These are phyloP conservation scores for Mesochorus sp. DNA, from an alignment of 2,888 invertebrate species.

Conservation along the genomic window DNA sequence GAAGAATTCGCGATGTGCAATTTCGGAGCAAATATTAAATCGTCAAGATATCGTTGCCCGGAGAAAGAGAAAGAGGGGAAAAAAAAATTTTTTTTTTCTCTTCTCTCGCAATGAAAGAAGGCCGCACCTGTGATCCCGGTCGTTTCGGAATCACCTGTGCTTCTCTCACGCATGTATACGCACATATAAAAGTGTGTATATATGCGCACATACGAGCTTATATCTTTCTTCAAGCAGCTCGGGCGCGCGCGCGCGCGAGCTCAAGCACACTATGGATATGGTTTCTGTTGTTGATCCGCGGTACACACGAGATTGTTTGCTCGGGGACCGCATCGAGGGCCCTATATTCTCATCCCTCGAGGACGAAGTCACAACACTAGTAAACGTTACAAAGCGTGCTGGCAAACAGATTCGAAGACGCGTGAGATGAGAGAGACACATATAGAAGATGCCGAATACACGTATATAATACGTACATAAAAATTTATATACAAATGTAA, in stretches of 20 bases:
- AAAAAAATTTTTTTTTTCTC: constrained; percentile 33
- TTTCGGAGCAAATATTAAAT: too few relatives aligned
- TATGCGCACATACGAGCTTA: constrained; percentile 13
- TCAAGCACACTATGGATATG: constrained; percentile 53
- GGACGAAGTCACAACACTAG: constrained; percentile 77
- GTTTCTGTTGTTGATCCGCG: constrained; percentile 70
- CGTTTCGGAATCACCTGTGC: constrained; percentile 60
- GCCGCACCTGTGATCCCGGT: constrained; percentile 63
- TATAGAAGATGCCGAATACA: constrained; percentile 56
- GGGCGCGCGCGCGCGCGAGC: constrained; percentile 33
- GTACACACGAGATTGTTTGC: constrained; percentile 76
- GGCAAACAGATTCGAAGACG: constrained; percentile 77
- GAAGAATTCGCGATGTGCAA: too few relatives aligned
- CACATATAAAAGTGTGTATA: constrained; percentile 13
- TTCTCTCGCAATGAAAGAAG: constrained; percentile 48
- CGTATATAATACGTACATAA: constrained; percentile 12
- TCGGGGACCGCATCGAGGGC: constrained; percentile 71
- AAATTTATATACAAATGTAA: not conserved
- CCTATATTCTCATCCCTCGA: constrained; percentile 66
- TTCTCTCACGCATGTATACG: constrained; percentile 27
- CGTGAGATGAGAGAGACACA: constrained; percentile 46
- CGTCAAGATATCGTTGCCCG: not conserved
- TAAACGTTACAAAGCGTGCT: constrained; percentile 78
- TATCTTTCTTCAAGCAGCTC: constrained; percentile 39
- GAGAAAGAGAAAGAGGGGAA: constrained; percentile 15